Conservation (phyloP, 2,113 vertebrate genomes). For the Muscicapa adusta region DNA sequence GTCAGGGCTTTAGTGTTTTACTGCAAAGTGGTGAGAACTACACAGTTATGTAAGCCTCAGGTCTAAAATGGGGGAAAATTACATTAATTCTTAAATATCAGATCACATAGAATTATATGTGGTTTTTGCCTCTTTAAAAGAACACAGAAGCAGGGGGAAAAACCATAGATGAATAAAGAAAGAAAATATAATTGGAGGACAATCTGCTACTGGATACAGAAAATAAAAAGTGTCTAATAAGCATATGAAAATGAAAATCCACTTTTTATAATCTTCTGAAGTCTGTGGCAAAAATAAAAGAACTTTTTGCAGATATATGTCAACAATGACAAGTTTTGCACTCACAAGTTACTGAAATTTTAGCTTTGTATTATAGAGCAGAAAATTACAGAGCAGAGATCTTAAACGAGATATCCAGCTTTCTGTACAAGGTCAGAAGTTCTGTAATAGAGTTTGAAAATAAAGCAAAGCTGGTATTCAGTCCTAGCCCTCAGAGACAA, state of each 20-base stretch:
- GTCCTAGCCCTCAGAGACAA: neutral
- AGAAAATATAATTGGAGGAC: neutral
- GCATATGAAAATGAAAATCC: neutral
- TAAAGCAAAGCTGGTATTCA: neutral
- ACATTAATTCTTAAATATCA: neutral
- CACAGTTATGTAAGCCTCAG: neutral
- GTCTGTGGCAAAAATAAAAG: neutral
- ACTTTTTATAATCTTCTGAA: neutral
- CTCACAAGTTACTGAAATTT: neutral
- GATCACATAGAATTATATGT: neutral
- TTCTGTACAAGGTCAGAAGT: neutral
- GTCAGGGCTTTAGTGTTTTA: constrained; percentile 52
- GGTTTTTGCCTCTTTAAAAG: neutral
- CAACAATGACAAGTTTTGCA: neutral
- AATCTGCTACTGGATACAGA: neutral
- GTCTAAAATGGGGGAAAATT: neutral
- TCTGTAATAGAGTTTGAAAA: neutral
- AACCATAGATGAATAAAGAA: neutral
- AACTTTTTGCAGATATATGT: neutral
- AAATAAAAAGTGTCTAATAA: neutral
- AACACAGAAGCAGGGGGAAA: neutral
- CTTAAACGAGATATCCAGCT: neutral
- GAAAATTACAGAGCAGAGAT: neutral
- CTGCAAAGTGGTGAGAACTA: constrained; percentile 15
- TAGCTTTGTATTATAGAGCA: neutral